These are phyloP conservation scores for Tipula vernalis DNA, from an alignment of 2,888 invertebrate genomes.

Conservation along the genomic window DNA sequence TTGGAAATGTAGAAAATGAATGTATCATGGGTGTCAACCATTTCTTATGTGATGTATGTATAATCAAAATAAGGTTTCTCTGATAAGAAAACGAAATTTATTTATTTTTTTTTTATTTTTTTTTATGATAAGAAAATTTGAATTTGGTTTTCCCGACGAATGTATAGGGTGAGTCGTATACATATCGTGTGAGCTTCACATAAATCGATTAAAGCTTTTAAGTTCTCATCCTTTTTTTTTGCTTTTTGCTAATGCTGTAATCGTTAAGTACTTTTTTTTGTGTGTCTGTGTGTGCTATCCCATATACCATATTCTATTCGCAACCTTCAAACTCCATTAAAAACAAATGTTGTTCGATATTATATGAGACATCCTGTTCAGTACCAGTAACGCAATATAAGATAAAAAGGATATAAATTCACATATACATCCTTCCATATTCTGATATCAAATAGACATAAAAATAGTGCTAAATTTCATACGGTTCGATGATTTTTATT, in stretches of 20 bases:
- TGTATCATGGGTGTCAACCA: constrained; percentile 4
- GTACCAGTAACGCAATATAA: background rate
- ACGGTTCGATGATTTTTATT: constrained; percentile 4
- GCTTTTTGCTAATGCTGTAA: background rate
- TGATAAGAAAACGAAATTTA: background rate
- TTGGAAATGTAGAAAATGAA: background rate
- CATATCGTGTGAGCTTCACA: background rate
- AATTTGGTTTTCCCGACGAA: background rate
- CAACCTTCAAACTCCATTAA: background rate
- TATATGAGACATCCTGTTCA: background rate
- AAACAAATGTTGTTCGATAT: background rate
- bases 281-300: background rate
- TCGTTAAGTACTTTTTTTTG: background rate
- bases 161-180: background rate
- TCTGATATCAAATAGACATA: constrained; percentile 4
- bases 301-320: background rate
- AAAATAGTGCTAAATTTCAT: background rate
- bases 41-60: constrained; percentile 4
- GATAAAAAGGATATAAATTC: background rate
- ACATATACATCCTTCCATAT: background rate
- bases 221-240: background rate
- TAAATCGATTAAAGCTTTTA: background rate
- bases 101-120: background rate
- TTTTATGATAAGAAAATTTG: constrained; percentile 4
- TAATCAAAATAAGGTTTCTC: background rate